Base-by-base conservation (phyloP, 1,140 invertebrate genomes). In the Uloborus diversus region DNA sequence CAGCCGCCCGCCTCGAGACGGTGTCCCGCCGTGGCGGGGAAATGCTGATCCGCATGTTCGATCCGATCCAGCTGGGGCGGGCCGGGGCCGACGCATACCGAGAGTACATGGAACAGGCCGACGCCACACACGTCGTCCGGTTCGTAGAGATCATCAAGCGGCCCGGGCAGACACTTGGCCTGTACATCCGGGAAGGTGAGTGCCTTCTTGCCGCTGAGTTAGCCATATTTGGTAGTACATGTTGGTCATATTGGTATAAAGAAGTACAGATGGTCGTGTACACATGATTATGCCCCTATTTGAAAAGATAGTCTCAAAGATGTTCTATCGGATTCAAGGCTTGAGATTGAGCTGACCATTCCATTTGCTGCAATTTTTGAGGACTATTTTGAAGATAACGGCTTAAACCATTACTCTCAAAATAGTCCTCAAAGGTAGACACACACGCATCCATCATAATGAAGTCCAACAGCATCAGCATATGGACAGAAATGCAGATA, bases 81-180 rank as follows among this genome's bases (percentile, higher is more conserved):
- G 91, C 92, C 71, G 94, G 94, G 64, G 90, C 91, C 65, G 94
- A 96, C 83, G 91, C 92, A 73, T 76, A 69, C 69, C 64, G 70
- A 28, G 79, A 76, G 37, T 81, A 83, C 59, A 59, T 83, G 42
- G 53, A 56, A 14, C 69, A 81, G 9, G 81, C 81, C n/a, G 84
- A 83, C 27, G 66, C 61, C 49, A 47, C 75, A 9, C 66, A 80
- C 62, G 84, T 92, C 82, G 93, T 97, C 59, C 93, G 98, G 87
- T 94, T 99, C 85, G 96, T 99, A 81, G 98, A 99, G 89, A 99
- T 99, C 85, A 96, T 99, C 80, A 99, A 99, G 88, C 91, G 97
- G 83, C 98, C 98, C 1, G 98, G 97, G 27, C 98, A 99, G 88
- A 99, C 97, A 5, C 89, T 99, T 64, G 98, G 98, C 51, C 91